Evolutionary conservation across 1,140 invertebrate genomes (phyloP), one percentile per base, ranked within the genome.

Genomic region (Zaprionus gabonicus): DNA sequence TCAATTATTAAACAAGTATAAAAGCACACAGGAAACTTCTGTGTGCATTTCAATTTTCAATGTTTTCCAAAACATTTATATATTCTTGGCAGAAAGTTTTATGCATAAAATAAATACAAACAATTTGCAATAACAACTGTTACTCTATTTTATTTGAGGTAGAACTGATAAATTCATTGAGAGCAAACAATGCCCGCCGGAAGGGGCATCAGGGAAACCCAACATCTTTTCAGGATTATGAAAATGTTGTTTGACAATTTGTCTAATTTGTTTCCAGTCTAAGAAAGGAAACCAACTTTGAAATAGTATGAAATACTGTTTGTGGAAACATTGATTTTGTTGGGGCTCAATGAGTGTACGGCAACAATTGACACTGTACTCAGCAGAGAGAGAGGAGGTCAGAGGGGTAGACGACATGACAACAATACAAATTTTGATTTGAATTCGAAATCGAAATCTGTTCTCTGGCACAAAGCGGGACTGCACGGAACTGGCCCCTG

Each of bases 161-260:
- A 67, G 17, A 25, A 20, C 23, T 28, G 4, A 41, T 31, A 36
- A 23, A 59, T 41, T 62, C 63, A 41, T 25, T 34, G 6, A 17
- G 13, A 13, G 20, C 27, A 17, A 17, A 67, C 44, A 63, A 49
- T 23, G 62, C 1, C 3, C 9, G 57, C 38, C 36, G 17, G 57
- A 51, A n/a, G 36, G 25, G 25, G 28, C 57, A 57, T 57, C 9
- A 46, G 12, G 64, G 31, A 86, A 78, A 70, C 79, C 57, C 58
- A 65, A n/a, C 51, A 73, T 70, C 62, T 84, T 76, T 71, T 71
- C 53, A 36, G 53, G 70, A 72, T 73, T 78, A 81, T 87, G 78
- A 88, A 78, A 88, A 72, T 81, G 68, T 60, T 44, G 65, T 57
- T 28, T 64, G 58, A 72, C 79, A 69, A 88, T 84, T 87, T 87